Conservation (phyloP, 2,113 vertebrate genomes). For the Datnioides undecimradiatus region DNA sequence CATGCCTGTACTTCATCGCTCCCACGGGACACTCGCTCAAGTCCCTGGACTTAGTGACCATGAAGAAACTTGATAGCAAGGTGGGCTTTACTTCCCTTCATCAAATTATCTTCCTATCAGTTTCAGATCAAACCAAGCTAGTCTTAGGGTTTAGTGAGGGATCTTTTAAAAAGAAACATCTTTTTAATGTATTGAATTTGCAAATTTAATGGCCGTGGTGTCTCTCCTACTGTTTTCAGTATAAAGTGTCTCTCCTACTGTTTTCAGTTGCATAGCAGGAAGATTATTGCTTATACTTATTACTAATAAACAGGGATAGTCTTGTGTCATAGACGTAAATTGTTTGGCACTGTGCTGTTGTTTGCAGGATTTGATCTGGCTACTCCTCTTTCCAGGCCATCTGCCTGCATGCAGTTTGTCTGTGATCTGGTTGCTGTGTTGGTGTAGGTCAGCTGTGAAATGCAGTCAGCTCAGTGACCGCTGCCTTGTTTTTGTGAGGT, state of each 20-base stretch:
- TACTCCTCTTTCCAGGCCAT: slow-evolving; percentile 35
- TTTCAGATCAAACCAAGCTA: not conserved
- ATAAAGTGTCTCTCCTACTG: too few species aligned
- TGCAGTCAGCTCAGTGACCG: slow-evolving; percentile 38
- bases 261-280: too few species aligned
- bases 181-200: not conserved
- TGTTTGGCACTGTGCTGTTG: slow-evolving; percentile 4
- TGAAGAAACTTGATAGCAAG: slow-evolving; percentile 99
- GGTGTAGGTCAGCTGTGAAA: slow-evolving; percentile 75
- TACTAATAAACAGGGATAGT: not conserved
- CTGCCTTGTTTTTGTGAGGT: slow-evolving; percentile 32
- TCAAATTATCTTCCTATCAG: not conserved
- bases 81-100: slow-evolving; percentile 74
- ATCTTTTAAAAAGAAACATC: not conserved
- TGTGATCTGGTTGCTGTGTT: slow-evolving; percentile 27
- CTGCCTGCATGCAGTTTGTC: slow-evolving; percentile 48
- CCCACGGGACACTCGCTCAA: slow-evolving; percentile 98
- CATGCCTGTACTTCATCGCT: slow-evolving; percentile 97
- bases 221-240: not conserved
- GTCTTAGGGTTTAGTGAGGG: not conserved
- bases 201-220: not conserved
- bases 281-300: too few species aligned
- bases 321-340: not conserved
- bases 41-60: slow-evolving; percentile 96
- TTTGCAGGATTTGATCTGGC: slow-evolving; percentile 27